phyloP scores from a whole-genome alignment of 2,888 invertebrate genomes.

The Andrena bicolor region DNA sequence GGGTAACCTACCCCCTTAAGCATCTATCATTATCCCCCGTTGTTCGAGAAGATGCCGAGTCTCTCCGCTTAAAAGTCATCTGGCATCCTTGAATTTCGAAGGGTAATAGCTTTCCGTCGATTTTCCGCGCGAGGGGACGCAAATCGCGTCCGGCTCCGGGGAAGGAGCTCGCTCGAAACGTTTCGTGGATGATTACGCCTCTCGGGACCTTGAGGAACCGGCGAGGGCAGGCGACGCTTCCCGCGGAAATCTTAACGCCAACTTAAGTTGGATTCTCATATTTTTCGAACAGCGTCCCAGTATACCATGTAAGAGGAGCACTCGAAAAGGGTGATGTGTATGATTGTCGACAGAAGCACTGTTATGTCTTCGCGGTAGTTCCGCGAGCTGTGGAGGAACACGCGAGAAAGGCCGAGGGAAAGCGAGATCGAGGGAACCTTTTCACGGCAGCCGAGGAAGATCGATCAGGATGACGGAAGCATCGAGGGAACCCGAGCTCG shows the following conservation, averaged over 20 bases:
- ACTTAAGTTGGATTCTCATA: not conserved
- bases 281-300: not conserved
- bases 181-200: constrained; percentile 51
- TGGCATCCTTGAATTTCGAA: constrained; percentile 33
- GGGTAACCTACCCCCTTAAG: too few species aligned
- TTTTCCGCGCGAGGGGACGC: constrained; percentile 70
- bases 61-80: not conserved
- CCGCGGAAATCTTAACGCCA: not conserved
- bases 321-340: not conserved
- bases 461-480: constrained; percentile 79
- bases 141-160: constrained; percentile 45
- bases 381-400: constrained; percentile 62
- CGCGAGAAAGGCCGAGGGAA: constrained; percentile 33
- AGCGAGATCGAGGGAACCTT: constrained; percentile 36
- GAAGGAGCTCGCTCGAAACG: constrained; percentile 64
- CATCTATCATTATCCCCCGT: too few species aligned
- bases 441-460: constrained; percentile 18
- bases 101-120: constrained; percentile 80
- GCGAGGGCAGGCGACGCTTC: not conserved
- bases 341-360: constrained; percentile 60
- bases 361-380: constrained; percentile 79
- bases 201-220: constrained; percentile 17
- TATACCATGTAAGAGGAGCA: not conserved
- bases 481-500: constrained; percentile 80
- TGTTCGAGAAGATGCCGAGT: not conserved